Base-by-base conservation (phyloP, 2,888 invertebrate species). In the Hecatera dysodea region DNA sequence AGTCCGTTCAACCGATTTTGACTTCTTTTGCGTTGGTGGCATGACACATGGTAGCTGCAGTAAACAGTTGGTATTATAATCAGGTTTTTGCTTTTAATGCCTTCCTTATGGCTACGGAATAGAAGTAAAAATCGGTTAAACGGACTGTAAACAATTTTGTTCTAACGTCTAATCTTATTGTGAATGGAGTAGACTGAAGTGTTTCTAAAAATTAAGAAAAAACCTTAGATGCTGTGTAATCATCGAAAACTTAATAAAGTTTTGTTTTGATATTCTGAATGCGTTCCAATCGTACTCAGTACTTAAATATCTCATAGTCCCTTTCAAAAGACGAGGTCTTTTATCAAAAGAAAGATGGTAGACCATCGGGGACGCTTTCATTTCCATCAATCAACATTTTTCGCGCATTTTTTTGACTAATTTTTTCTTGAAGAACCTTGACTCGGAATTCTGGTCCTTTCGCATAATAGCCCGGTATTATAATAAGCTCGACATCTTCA, bases 391-490 rank as follows among this genome's bases (percentile, higher is more conserved):
- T 83, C 85, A 84, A 74, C 71, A 80, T 84, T 86, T 80, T 74
- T 78, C 61, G 71, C 79, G 70, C 75, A 83, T 82, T 80, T 80
- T 84, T 84, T 87, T 89, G 87, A 89, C 86, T 88, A 89, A 90
- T 90, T 88, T 88, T 85, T 68, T 53, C 84, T 83, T 77, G 81
- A 89, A 89, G 86, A 83, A 70, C 86, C 84, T 77, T 85, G 80
- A 72, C 69, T 80, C 53, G 76, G 82, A 68, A 84, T 83, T 67
- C 73, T 71, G 81, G 88, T 78, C 77, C 84, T 73, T 78, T 78
- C 80, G 81, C 80, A 87, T 88, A 86, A 88, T 84, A 81, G 72
- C 66, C 70, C 81, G 72, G 84, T 85, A 83, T 85, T 85, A 83
- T 86, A 85, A 88, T 83, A 83, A 80, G 84, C 72, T 71, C 62